These are phyloP conservation scores for Drosophila nasuta DNA, from an alignment of 1,140 invertebrate species.

Conservation along the genomic window DNA sequence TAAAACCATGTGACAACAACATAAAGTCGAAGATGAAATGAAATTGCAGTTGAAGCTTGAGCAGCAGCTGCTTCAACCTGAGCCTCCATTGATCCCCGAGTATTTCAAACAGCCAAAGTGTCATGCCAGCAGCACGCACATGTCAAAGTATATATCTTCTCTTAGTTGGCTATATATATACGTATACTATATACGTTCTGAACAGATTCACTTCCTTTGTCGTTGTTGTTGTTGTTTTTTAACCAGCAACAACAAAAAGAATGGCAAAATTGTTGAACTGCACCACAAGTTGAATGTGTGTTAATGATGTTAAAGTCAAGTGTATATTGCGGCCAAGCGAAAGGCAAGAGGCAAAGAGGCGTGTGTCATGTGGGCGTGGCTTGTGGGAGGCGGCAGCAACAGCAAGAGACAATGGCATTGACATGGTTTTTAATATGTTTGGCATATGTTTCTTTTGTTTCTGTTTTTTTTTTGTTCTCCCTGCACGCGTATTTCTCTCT, in stretches of 20 bases:
- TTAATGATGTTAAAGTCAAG: constrained; percentile 58
- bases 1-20: too few relatives aligned
- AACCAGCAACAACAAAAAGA: constrained; percentile 43
- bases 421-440: constrained; percentile 59
- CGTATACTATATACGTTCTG: constrained; percentile 7
- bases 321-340: constrained; percentile 49
- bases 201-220: constrained; percentile 20
- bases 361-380: not conserved
- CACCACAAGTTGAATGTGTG: constrained; percentile 29
- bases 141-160: constrained; percentile 30
- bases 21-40: constrained; percentile 5
- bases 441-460: constrained; percentile 49
- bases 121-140: constrained; percentile 45
- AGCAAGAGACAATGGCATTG: constrained; percentile 41
- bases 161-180: constrained; percentile 15
- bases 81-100: constrained; percentile 11
- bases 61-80: not conserved
- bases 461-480: constrained; percentile 9
- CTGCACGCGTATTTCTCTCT: not conserved
- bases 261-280: constrained; percentile 19
- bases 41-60: not conserved
- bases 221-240: constrained; percentile 30
- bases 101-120: constrained; percentile 50
- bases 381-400: not conserved
- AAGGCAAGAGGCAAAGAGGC: constrained; percentile 1